Evolutionary conservation across 1,140 invertebrate genomes (phyloP), one percentile per base, ranked within the genome.

Genomic region (Galleria mellonella): DNA sequence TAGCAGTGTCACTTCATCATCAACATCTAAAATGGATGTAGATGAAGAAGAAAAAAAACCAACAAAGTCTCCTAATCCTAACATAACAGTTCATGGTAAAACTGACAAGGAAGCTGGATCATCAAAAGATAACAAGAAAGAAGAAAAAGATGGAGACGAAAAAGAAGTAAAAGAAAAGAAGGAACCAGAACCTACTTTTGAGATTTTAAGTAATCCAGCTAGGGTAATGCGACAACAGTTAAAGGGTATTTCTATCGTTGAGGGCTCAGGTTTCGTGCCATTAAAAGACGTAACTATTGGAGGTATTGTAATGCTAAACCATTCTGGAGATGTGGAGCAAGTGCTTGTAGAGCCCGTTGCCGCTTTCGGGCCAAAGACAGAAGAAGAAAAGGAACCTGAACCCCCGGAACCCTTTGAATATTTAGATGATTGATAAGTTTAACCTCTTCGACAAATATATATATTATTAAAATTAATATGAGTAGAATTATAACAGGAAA

Each of bases 401-500:
- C 95, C 97, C 31, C 97, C 97, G 62, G 97, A 98, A 87, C 96
- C 97, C 56, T 99, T 99, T 84, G 96, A 98, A 88, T 99, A 96
- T 79, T 91, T 91, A 54, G 96, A 97, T 73, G 93, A 96, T 83
- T 94, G 65, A 77, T 71, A 58, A 6, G 17, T 23, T 3, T 51
- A 59, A 47, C 50, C 43, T 58, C 33, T 71, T 67, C 39, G 42
- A 31, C 54, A 67, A 64, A 61, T 41, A 52, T 43, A 47, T 51
- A 38, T 50, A 40, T 33, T 74, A 62, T 40, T 31, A 40, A 41
- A 72, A 23, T 23, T 6, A 23, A 6, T 23, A 23, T 23, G 17
- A 70, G 58, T 33, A 33, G 54, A 64, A 43, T 57, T 51, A 57
- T 55, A 64, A 71, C 48, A 48, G 45, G 49, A 59, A 60, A 68